Base-by-base conservation (phyloP, 2,888 invertebrate genomes). In the Gari tellinella region DNA sequence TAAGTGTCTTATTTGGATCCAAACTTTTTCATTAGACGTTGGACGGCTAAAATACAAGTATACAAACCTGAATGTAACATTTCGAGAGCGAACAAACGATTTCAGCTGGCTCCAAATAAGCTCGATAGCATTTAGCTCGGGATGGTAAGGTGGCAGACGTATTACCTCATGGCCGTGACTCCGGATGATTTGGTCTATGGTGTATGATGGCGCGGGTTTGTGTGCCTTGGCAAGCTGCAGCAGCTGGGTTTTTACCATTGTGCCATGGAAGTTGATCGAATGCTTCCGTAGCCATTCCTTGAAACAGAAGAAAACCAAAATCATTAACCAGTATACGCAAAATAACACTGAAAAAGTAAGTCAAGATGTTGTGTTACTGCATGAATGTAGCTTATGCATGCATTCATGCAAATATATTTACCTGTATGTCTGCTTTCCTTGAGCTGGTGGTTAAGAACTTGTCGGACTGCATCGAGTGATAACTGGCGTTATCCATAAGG, bases 21-120 rank as follows among this genome's bases (percentile, higher is more conserved):
- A n/a, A n/a, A n/a, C n/a, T n/a, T n/a, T n/a, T n/a, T n/a, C n/a
- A n/a, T n/a, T n/a, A n/a, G n/a, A n/a, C n/a, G n/a, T n/a, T n/a
- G n/a, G n/a, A n/a, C n/a, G n/a, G n/a, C n/a, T n/a, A n/a, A n/a
- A n/a, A n/a, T n/a, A n/a, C n/a, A n/a, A 31, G 26, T 53, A n/a
- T 8, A 52, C 61, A n/a, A 45, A 58, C 58, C 49, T 31, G 31
- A 66, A 58, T 43, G 57, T 51, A 14, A 48, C 26, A 37, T 57
- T 65, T 37, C 31, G 49, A 4, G 19, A 14, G 1, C 43, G 41
- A 12, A 67, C 48, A 10, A 45, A 19, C 2, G 2, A 12, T n/a
- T 68, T 61, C 14, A 61, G 17, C 49, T 68, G 61, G 17, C 68
- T 56, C 68, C 49, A 56, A 17, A 68, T 68, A 1, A 62, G 19